Evolutionary conservation across 2,797 vertebrate genomes (phyloP).

Genomic region (Hemitrygon akajei): DNA sequence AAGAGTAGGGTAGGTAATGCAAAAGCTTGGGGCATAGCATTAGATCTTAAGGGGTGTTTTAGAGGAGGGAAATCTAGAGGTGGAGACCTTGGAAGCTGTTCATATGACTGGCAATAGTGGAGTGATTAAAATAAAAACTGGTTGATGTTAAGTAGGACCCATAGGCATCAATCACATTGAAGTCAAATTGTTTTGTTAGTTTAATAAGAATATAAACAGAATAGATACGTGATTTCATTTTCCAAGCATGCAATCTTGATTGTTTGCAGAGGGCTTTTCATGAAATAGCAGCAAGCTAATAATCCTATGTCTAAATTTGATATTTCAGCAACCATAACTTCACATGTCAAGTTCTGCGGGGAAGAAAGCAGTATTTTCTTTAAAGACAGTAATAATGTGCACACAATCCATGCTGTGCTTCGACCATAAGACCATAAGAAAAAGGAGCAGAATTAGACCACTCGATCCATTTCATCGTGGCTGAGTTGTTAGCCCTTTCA

Average conservation of each 20-base stretch:
- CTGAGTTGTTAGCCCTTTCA: no score
- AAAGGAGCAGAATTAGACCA: no score
- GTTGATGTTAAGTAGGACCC: not conserved
- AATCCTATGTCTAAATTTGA: not conserved
- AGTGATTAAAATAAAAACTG: no score
- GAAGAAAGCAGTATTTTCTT: not conserved
- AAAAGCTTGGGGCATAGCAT: no score
- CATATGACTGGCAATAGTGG: no score
- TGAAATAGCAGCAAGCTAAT: not conserved
- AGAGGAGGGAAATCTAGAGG: no score
- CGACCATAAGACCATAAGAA: no score
- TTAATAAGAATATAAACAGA: slow-evolving; percentile 1
- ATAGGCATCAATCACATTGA: not conserved
- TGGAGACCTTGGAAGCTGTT: no score
- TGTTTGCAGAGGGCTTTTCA: not conserved
- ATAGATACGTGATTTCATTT: not conserved
- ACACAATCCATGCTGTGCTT: not conserved
- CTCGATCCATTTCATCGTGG: no score
- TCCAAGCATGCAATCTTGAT: not conserved
- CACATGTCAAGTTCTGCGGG: not conserved
- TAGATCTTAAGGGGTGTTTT: no score
- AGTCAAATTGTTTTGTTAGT: not conserved
- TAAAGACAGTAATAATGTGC: not conserved
- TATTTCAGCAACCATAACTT: not conserved
- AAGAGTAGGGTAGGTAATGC: no score